These are phyloP conservation scores for Platynereis dumerilii DNA, from an alignment of 2,888 invertebrate species.

Conservation along the genomic window DNA sequence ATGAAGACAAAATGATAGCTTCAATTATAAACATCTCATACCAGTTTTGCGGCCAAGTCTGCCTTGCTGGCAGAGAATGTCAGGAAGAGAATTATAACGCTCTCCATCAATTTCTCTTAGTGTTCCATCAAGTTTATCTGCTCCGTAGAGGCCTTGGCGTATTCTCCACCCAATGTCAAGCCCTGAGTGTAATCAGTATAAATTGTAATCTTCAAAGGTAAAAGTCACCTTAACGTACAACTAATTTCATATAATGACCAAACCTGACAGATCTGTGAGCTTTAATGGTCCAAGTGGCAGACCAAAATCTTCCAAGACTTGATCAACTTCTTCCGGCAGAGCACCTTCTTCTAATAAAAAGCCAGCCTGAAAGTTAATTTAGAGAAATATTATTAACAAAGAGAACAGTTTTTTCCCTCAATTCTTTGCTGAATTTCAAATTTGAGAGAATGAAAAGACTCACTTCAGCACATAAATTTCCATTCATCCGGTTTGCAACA, in stretches of 20 bases:
- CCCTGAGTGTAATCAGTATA: no score
- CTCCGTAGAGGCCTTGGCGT: constrained; percentile 45
- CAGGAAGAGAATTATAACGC: constrained; percentile 43
- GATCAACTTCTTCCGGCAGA: constrained; percentile 45
- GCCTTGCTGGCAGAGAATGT: constrained; percentile 44
- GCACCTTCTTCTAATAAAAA: constrained; percentile 55
- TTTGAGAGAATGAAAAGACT: no score
- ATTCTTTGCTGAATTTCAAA: no score
- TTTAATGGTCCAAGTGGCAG: constrained; percentile 52
- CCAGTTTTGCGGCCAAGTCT: constrained; percentile 55
- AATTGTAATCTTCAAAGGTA: no score
- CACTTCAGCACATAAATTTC: constrained; percentile 44
- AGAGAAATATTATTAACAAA: no score
- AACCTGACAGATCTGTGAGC: constrained; percentile 51
- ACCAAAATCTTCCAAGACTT: constrained; percentile 50
- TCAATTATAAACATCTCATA: no score
- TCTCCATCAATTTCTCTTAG: constrained; percentile 44
- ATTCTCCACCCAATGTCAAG: constrained; percentile 48
- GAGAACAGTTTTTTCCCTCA: no score
- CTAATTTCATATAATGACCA: no score
- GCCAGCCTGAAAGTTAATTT: constrained; percentile 38
- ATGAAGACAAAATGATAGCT: no score
- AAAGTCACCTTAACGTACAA: no score
- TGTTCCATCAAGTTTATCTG: constrained; percentile 40
- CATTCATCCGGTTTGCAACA: constrained; percentile 54